Base-by-base conservation (phyloP, 2,888 invertebrate genomes). In the Oscheius sp. region DNA sequence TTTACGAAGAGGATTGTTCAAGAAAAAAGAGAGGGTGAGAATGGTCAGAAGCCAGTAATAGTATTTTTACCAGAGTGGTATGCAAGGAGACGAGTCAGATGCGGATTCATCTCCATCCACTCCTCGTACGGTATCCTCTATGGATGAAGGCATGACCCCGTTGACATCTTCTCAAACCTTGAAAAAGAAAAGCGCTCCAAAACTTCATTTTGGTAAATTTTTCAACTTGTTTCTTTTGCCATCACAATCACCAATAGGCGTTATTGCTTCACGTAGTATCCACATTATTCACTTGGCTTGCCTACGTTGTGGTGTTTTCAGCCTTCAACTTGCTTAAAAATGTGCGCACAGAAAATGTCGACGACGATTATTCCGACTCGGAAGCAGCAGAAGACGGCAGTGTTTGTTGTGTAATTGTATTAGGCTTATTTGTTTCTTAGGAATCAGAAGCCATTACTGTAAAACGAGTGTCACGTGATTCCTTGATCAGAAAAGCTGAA, bases 111-210 rank as follows among this genome's bases (percentile, higher is more conserved):
- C 84, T n/a, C 86, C 88, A 13, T 85, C 88, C 5, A 87, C 88
- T 0, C 87, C 87, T 0, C 41, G 86, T 41, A 84, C 85, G 6
- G 71, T 84, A 0, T 83, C 86, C 2, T 84, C 86, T 12, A 76
- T 79, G 63, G 80, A 79, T 29, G 84, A 82, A 18, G 84, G 84
- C 1, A 78, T 82, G 7, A 72, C 81, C 5, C 79, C 63, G 2
- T 73, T 58, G 55, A 79, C 59, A 53, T 75, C 75, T 43, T 72
- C 56, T 46, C 75, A 63, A 16, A 73, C 69, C 13, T 59, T 78
- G 2, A 88, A 89, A 59, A 88, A 90, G 70, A 89, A 89, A 76
- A 89, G 90, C 43, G 84, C 89, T 74, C 89, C 90, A 79, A 90
- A 90, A 77, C 88, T 90, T 69, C 89, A 89, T 75, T 87, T 90